Evolutionary conservation across 2,888 invertebrate species (phyloP).

Genomic region (Rhorus exstirpatorius): DNA sequence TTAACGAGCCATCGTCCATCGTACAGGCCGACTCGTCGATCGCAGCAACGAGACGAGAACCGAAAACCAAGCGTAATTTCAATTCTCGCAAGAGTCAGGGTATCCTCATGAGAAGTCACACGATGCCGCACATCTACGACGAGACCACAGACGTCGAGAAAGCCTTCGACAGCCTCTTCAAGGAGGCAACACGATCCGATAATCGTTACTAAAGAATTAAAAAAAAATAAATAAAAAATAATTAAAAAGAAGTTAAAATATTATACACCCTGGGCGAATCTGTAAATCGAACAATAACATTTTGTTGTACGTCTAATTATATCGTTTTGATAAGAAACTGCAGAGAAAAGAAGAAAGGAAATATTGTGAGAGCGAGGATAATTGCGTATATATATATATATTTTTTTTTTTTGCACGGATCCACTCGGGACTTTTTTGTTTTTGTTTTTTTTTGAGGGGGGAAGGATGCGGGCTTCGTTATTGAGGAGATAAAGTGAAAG

Average conservation of each 20-base stretch:
- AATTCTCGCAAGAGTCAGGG: slow-evolving; percentile 48
- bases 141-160: slow-evolving; percentile 94
- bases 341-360: slow-evolving; percentile 25
- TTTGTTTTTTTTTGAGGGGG: neutral
- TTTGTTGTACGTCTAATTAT: slow-evolving; percentile 38
- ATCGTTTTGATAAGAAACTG: slow-evolving; percentile 51
- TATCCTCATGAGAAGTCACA: slow-evolving; percentile 90
- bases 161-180: slow-evolving; percentile 95
- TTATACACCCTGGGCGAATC: slow-evolving; percentile 30
- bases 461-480: neutral
- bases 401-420: slow-evolving; percentile 46
- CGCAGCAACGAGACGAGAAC: slow-evolving; percentile 16
- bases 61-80: slow-evolving; percentile 54
- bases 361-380: slow-evolving; percentile 44
- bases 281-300: slow-evolving; percentile 21
- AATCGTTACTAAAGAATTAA: slow-evolving; percentile 73
- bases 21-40: slow-evolving; percentile 62
- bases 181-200: slow-evolving; percentile 83
- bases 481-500: neutral
- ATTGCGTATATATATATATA: slow-evolving; percentile 47
- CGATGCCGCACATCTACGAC: slow-evolving; percentile 90
- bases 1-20: slow-evolving; percentile 77
- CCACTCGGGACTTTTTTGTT: slow-evolving; percentile 10
- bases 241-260: slow-evolving; percentile 46
- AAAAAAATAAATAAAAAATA: slow-evolving; percentile 17